Percentiles rank a stretch among this genome's conserved stretches.
These are phyloP conservation scores for Rhipidura dahli DNA, from an alignment of 2,113 vertebrate species.

Conservation along the genomic window DNA sequence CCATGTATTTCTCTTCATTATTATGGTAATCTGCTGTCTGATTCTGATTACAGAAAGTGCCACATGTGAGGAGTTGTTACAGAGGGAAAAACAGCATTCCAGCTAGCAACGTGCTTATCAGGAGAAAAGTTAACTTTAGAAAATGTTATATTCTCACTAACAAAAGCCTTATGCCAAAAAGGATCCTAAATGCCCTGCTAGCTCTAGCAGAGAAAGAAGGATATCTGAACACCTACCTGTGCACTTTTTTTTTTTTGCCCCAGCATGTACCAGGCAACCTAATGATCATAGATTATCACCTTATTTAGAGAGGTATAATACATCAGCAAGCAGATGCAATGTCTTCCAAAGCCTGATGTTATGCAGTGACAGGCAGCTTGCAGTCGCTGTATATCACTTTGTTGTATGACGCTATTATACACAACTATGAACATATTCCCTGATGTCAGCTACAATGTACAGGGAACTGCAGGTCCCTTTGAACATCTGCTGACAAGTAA, in stretches of 20 bases:
- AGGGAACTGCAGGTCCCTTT: not conserved
- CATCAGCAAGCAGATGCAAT: not conserved
- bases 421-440: not conserved
- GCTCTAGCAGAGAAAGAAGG: not conserved
- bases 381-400: not conserved
- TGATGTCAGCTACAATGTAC: not conserved
- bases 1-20: not conserved
- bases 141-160: not conserved
- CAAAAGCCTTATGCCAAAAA: not conserved
- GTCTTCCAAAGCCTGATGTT: not conserved
- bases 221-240: not conserved
- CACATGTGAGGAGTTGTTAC: not conserved
- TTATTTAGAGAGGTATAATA: not conserved
- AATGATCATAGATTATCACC: not conserved
- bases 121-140: not conserved
- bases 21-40: fast-evolving
- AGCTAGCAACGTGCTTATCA: not conserved
- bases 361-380: not conserved
- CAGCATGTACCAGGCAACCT: not conserved
- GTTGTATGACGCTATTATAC: not conserved
- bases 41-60: not conserved
- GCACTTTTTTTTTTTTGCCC: not conserved
- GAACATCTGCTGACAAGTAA: constrained; percentile 1
- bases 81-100: not conserved
- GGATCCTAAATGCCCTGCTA: not conserved